A percentile compares a stretch with the other conserved stretches of the same genome.
Conservation (phyloP, 2,888 invertebrate genomes). For the Palloptera scutellata region DNA sequence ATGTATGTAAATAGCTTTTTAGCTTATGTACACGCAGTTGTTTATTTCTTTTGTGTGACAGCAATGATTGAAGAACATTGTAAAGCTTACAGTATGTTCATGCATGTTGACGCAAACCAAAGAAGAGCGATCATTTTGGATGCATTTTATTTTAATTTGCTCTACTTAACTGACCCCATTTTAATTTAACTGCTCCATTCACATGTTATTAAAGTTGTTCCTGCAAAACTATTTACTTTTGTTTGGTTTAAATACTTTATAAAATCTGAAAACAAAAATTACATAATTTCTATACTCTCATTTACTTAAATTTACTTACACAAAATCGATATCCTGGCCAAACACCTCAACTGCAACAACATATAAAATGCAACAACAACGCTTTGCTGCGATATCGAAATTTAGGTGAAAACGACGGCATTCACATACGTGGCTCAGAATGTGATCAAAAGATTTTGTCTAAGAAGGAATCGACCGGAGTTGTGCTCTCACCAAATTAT, state of each 20-base stretch:
- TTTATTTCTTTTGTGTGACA: background rate
- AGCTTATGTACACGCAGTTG: background rate
- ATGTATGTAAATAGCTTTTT: background rate
- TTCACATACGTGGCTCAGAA: constrained; percentile 96
- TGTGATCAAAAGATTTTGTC: constrained; percentile 98
- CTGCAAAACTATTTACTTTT: too few species aligned
- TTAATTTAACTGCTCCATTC: background rate
- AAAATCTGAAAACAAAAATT: too few species aligned
- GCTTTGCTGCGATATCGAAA: constrained; percentile 35
- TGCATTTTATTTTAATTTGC: constrained; percentile 40
- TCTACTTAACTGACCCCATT: background rate
- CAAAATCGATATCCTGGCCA: too few species aligned
- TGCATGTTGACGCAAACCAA: constrained; percentile 36
- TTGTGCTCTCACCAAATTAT: constrained; percentile 95
- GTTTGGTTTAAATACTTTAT: too few species aligned
- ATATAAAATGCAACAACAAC: constrained; percentile 48
- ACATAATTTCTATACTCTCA: too few species aligned
- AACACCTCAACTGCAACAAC: too few species aligned
- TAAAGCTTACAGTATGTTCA: constrained; percentile 51
- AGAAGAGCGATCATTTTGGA: constrained; percentile 42
- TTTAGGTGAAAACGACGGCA: constrained; percentile 84
- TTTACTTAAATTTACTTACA: too few species aligned
- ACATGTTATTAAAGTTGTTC: constrained; percentile 6
- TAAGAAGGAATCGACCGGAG: constrained; percentile 90
- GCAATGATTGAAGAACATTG: constrained; percentile 40